Base-by-base conservation (phyloP, 2,888 invertebrate genomes). In the Aphrophora alni region DNA sequence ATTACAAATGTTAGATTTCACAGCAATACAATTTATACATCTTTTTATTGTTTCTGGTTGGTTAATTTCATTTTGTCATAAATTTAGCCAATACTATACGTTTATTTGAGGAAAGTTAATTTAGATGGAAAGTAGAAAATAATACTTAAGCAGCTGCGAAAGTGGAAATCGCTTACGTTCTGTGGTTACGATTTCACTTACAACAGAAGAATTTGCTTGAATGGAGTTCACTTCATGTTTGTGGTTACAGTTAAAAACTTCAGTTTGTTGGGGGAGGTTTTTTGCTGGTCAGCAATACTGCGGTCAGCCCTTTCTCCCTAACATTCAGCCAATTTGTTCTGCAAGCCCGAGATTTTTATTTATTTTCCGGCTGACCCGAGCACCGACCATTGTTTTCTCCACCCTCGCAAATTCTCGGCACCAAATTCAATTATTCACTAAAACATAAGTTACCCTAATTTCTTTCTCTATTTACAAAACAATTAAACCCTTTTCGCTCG, bases 331-430 rank as follows among this genome's bases (percentile, higher is more conserved):
- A 59, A 59, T 59, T 59, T 59, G 59, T 59, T 59, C 59, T 59
- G 59, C 59, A n/a, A n/a, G n/a, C n/a, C 59, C n/a, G 59, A 59
- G 59, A 59, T 59, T 59, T 59, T 59, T 59, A 59, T 59, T 59
- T 59, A 59, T 59, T 59, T 59, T 59, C 59, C 59, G 59, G 59
- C 59, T 21, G 59, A 59, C 59, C 59, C 59, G 21, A 21, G 21
- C 59, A 5, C 59, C 14, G 17, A 14, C 59, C 59, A 59, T 59
- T 59, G 59, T 59, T 59, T 21, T 1, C 59, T 59, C 14, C 59
- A 21, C 59, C 59, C 59, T 44, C 14, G 44, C 44, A 44, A 44
- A 14, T 44, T 44, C 44, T 59, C 59, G 59, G 21, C 59, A 21
- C 4, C 14, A 59, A 59, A n/a, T 21, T 59, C 59, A 59, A 59